Percentiles rank a stretch among this genome's conserved stretches.
Evolutionary conservation across 2,888 invertebrate genomes (phyloP).

Genomic region (Polymixis flavicincta): DNA sequence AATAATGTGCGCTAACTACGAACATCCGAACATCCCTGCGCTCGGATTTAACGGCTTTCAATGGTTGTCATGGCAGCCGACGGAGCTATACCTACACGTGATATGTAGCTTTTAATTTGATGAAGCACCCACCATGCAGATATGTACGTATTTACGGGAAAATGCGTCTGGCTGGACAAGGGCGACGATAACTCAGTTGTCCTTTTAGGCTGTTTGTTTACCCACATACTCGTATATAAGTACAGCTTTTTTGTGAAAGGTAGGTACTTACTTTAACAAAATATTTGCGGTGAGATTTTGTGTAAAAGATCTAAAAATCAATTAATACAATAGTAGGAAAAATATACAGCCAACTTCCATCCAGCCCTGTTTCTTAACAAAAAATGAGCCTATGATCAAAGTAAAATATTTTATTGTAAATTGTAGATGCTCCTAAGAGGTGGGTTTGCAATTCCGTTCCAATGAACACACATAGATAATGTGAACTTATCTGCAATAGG

Average conservation of each 20-base stretch:
- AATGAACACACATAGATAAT: slow-evolving; percentile 68
- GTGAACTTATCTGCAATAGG: slow-evolving; percentile 77
- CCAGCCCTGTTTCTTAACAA: not conserved
- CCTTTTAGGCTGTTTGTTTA: not conserved
- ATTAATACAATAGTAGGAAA: not conserved
- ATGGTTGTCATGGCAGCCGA: slow-evolving; percentile 66
- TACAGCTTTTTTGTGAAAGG: not conserved
- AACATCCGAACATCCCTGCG: slow-evolving; percentile 47
- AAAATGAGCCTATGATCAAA: not conserved
- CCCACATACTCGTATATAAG: not conserved
- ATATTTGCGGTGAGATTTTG: not conserved
- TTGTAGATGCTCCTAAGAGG: slow-evolving; percentile 75
- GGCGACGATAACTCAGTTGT: not conserved
- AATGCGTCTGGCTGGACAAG: slow-evolving; percentile 33
- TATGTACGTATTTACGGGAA: slow-evolving; percentile 23
- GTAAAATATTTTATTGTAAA: slow-evolving; percentile 51
- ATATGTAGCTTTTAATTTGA: slow-evolving; percentile 42
- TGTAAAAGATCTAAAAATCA: not conserved
- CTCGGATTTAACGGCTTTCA: slow-evolving; percentile 57
- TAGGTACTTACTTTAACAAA: not conserved
- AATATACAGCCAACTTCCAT: not conserved
- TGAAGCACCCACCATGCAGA: slow-evolving; percentile 36
- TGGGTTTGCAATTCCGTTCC: slow-evolving; percentile 82
- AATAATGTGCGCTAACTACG: slow-evolving; percentile 58
- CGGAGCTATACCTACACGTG: slow-evolving; percentile 36